These are phyloP conservation scores for Coryphaenoides rupestris DNA, from an alignment of 2,113 vertebrate species.

Conservation along the genomic window DNA sequence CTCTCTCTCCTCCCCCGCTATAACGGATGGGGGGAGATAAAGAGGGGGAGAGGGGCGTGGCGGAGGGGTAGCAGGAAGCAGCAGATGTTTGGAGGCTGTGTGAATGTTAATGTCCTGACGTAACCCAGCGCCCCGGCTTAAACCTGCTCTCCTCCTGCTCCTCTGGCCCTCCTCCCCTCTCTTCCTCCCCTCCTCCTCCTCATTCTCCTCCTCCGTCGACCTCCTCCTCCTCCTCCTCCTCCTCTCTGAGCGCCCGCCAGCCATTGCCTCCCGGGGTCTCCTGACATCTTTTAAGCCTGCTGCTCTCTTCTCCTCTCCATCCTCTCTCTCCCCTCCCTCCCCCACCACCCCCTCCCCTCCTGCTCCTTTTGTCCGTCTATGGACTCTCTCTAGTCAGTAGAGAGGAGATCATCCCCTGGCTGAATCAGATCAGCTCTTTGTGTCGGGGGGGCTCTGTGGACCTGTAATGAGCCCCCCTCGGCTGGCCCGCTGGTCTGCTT, in stretches of 20 bases:
- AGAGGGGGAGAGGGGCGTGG: slow-evolving; percentile 44
- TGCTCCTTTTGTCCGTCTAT: slow-evolving; percentile 79
- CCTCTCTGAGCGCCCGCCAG: slow-evolving; percentile 71
- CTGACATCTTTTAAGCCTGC: slow-evolving; percentile 92
- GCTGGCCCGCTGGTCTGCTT: slow-evolving; percentile 90
- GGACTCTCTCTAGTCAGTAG: slow-evolving; percentile 98
- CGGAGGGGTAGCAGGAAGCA: slow-evolving; percentile 67
- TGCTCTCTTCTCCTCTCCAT: slow-evolving; percentile 64
- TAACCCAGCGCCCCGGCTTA: slow-evolving; percentile 78
- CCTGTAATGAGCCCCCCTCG: slow-evolving; percentile 98
- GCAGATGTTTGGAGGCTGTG: slow-evolving; percentile 96
- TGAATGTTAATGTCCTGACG: slow-evolving; percentile 96
- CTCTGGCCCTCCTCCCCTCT: slow-evolving; percentile 43
- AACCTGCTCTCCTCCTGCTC: slow-evolving; percentile 70
- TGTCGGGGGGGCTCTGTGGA: slow-evolving; percentile 93
- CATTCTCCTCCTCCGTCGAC: slow-evolving; percentile 41
- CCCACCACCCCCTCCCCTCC: slow-evolving; percentile 72
- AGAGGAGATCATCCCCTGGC: slow-evolving; percentile 98
- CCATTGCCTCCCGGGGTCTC: slow-evolving; percentile 83
- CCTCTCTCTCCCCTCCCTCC: slow-evolving; percentile 71
- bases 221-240: slow-evolving; percentile 59
- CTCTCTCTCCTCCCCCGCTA: slow-evolving; percentile 53
- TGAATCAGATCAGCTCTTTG: slow-evolving; percentile 95
- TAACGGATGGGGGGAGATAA: slow-evolving; percentile 44
- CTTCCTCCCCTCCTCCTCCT: slow-evolving; percentile 60